A percentile compares a stretch with the other conserved stretches of the same genome.
These are phyloP conservation scores for Aelia acuminata DNA, from an alignment of 2,888 invertebrate genomes.

Conservation along the genomic window DNA sequence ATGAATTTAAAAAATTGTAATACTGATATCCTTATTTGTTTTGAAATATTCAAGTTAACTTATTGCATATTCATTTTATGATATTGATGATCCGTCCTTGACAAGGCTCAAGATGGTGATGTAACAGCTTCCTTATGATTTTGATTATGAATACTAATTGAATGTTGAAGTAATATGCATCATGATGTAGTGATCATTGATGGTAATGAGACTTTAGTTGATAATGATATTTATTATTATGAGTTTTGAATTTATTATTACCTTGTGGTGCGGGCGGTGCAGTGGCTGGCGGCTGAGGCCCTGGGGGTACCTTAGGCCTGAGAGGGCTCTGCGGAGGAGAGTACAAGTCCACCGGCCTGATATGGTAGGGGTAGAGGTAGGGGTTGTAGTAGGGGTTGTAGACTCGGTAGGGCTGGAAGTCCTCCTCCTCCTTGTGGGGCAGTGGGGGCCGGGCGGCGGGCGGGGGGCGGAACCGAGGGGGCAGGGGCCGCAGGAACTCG, in stretches of 20 bases:
- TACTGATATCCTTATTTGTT: background rate
- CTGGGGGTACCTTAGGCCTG: slow-evolving; percentile 68
- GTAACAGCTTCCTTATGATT: too few relatives aligned
- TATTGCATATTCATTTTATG: background rate
- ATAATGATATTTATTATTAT: background rate
- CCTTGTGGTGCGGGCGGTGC: slow-evolving; percentile 66
- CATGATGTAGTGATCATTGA: background rate
- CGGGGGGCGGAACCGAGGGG: slow-evolving; percentile 72
- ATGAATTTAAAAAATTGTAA: too few relatives aligned
- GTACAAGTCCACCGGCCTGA: slow-evolving; percentile 62
- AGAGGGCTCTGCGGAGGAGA: slow-evolving; percentile 69
- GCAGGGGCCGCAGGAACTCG: slow-evolving; percentile 79
- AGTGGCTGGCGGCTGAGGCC: slow-evolving; percentile 69
- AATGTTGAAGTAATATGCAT: background rate
- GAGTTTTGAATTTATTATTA: background rate
- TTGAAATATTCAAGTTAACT: background rate
- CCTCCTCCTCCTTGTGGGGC: slow-evolving; percentile 68
- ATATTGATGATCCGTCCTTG: background rate
- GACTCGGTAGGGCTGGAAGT: slow-evolving; percentile 69
- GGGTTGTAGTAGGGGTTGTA: slow-evolving; percentile 70
- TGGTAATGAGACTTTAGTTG: background rate
- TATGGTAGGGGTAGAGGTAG: slow-evolving; percentile 67
- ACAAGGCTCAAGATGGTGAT: background rate
- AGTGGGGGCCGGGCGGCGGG: slow-evolving; percentile 70
- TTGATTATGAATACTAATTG: background rate